These are phyloP conservation scores for Psittacula derbiana DNA, from an alignment of 2,797 vertebrate species.

Conservation along the genomic window DNA sequence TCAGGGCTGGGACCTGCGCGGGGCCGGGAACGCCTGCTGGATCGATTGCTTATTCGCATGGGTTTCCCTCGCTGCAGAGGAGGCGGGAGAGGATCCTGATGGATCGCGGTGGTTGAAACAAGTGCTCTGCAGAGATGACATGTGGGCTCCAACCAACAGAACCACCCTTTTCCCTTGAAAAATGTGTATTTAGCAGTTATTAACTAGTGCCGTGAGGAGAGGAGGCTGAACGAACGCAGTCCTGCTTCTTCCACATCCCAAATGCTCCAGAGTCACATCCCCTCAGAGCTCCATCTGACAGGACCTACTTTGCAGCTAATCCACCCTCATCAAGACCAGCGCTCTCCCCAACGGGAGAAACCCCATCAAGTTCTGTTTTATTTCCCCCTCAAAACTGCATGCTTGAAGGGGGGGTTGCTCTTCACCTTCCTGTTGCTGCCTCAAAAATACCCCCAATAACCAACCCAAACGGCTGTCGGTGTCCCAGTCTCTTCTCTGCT, in stretches of 20 bases:
- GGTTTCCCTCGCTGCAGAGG: background rate
- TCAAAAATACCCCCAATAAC: background rate
- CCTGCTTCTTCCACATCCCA: background rate
- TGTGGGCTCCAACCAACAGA: slow-evolving; percentile 3
- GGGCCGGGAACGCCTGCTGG: background rate
- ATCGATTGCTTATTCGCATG: background rate
- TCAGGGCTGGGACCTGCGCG: background rate
- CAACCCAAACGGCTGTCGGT: background rate
- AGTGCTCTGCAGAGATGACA: slow-evolving; percentile 22
- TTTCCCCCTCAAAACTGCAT: background rate
- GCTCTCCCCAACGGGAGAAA: background rate
- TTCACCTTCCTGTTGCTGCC: background rate
- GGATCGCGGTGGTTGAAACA: background rate
- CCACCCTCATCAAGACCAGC: background rate
- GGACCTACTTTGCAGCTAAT: background rate
- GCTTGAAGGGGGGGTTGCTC: background rate
- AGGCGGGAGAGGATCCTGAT: background rate
- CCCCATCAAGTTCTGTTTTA: background rate
- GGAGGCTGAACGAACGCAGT: background rate
- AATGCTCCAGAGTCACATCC: fast-evolving
- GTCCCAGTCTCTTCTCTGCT: background rate
- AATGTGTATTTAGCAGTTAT: background rate
- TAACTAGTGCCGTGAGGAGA: background rate
- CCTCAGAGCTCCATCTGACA: background rate
- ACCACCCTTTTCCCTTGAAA: background rate